phyloP scores from a whole-genome alignment of 1,140 invertebrate genomes.

The Drosophila teissieri region DNA sequence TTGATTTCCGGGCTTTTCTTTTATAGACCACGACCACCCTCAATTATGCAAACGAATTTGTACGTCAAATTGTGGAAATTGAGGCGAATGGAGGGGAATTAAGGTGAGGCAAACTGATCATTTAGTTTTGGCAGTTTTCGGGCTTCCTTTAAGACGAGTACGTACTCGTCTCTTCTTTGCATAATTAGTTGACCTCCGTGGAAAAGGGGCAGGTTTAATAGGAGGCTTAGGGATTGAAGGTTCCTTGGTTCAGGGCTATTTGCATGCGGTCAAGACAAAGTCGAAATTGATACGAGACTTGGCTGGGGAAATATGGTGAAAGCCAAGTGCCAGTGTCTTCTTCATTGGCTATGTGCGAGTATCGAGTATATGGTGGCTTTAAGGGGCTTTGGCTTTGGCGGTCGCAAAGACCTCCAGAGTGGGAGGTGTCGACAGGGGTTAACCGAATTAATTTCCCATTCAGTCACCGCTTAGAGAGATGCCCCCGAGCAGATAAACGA shows the following conservation, averaged over 20 bases:
- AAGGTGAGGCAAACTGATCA: slow-evolving; percentile 24
- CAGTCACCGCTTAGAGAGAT: slow-evolving; percentile 59
- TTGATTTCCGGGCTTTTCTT: slow-evolving; percentile 56
- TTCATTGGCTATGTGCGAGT: slow-evolving; percentile 1
- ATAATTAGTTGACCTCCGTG: slow-evolving; percentile 60
- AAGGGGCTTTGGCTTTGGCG: slow-evolving; percentile 9
- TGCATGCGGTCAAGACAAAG: slow-evolving; percentile 20
- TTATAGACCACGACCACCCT: slow-evolving; percentile 22
- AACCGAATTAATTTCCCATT: slow-evolving; percentile 80
- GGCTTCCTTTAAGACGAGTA: slow-evolving; percentile 42
- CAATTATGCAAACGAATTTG: slow-evolving; percentile 44
- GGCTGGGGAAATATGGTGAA: slow-evolving; percentile 26
- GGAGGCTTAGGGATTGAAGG: slow-evolving; percentile 16
- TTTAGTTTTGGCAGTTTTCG: slow-evolving; percentile 44
- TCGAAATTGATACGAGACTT: slow-evolving; percentile 39
- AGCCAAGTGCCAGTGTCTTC: slow-evolving; percentile 46
- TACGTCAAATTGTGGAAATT: slow-evolving; percentile 23
- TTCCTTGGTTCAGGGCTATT: slow-evolving; percentile 18
- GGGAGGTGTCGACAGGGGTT: slow-evolving; percentile 78
- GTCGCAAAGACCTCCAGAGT: slow-evolving; percentile 36
- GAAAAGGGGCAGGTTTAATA: neutral
- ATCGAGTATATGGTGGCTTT: neutral
- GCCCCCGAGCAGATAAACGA: slow-evolving; percentile 57
- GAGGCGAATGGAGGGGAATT: slow-evolving; percentile 13
- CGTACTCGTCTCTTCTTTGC: slow-evolving; percentile 43